Conservation (phyloP, 2,113 vertebrate species). For the Peromyscus maniculatus region DNA sequence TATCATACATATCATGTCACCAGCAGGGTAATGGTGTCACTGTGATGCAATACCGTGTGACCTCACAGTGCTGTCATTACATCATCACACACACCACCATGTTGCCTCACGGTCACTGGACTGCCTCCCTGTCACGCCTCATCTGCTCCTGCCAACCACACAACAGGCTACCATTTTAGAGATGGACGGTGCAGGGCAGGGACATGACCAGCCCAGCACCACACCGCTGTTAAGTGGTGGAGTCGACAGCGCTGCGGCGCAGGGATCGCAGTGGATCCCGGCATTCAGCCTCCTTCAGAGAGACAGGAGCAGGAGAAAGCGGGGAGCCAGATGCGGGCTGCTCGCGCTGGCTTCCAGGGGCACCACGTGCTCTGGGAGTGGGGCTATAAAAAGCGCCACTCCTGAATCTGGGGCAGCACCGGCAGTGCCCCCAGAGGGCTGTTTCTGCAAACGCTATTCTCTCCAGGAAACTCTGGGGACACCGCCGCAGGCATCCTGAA, state of each 20-base stretch:
- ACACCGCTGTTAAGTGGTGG: not conserved
- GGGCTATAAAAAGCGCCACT: slow-evolving; percentile 75
- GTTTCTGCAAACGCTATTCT: slow-evolving; percentile 69
- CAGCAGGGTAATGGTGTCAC: not conserved
- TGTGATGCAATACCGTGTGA: not conserved
- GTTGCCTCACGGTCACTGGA: not conserved
- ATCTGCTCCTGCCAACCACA: not conserved
- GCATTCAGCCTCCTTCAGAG: not conserved
- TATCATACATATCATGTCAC: not conserved
- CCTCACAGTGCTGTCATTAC: not conserved
- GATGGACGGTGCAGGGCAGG: not conserved
- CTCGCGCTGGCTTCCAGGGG: slow-evolving; percentile 24
- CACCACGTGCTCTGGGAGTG: slow-evolving; percentile 55
- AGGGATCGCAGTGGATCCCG: not conserved
- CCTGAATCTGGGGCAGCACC: slow-evolving; percentile 75
- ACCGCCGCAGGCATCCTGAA: slow-evolving; percentile 45
- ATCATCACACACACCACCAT: too few species aligned
- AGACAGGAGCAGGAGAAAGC: not conserved
- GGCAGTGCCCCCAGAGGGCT: not conserved
- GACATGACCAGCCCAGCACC: not conserved
- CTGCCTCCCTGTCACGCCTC: too few species aligned
- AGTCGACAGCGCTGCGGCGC: not conserved
- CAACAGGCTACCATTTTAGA: not conserved
- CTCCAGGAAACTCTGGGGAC: slow-evolving; percentile 78
- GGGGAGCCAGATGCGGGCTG: not conserved